A percentile compares a stretch with the other conserved stretches of the same genome.
These are phyloP conservation scores for Pollimyrus isidori DNA, from an alignment of 2,113 vertebrate species.

Conservation along the genomic window DNA sequence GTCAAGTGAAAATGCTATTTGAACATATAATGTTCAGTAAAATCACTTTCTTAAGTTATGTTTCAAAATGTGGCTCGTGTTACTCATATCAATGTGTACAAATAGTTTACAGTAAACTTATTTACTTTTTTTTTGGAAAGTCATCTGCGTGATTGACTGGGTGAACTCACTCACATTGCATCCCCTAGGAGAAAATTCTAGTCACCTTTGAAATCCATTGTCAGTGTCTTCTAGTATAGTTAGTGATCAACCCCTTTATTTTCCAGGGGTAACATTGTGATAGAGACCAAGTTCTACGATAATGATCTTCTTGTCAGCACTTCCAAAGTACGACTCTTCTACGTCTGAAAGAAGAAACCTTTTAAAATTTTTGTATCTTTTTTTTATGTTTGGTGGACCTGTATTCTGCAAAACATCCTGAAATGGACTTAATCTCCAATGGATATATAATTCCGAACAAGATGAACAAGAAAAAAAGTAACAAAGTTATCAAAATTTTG, in stretches of 20 bases:
- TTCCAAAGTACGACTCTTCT: slow-evolving; percentile 95
- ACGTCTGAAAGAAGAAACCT: slow-evolving; percentile 69
- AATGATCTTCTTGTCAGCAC: slow-evolving; percentile 97
- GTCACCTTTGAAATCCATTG: background rate
- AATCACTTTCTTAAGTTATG: background rate
- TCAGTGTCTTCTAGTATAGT: background rate
- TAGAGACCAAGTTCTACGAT: slow-evolving; percentile 98
- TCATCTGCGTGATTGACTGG: background rate
- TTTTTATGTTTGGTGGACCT: slow-evolving; percentile 20
- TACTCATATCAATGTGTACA: background rate
- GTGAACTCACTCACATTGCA: background rate
- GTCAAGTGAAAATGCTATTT: background rate
- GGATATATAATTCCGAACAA: background rate
- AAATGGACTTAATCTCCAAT: background rate
- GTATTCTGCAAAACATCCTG: slow-evolving; percentile 15
- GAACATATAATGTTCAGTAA: background rate
- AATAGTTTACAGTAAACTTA: background rate
- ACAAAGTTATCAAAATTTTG: background rate
- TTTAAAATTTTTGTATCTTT: slow-evolving; percentile 13
- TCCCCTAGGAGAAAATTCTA: background rate
- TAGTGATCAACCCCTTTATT: background rate
- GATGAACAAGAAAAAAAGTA: background rate
- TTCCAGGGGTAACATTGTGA: slow-evolving; percentile 91
- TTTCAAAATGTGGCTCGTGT: background rate
- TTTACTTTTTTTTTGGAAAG: background rate